Evolutionary conservation across 2,797 vertebrate species (phyloP), one percentile per base, ranked within the genome.

Genomic region (Florisuga fusca): DNA sequence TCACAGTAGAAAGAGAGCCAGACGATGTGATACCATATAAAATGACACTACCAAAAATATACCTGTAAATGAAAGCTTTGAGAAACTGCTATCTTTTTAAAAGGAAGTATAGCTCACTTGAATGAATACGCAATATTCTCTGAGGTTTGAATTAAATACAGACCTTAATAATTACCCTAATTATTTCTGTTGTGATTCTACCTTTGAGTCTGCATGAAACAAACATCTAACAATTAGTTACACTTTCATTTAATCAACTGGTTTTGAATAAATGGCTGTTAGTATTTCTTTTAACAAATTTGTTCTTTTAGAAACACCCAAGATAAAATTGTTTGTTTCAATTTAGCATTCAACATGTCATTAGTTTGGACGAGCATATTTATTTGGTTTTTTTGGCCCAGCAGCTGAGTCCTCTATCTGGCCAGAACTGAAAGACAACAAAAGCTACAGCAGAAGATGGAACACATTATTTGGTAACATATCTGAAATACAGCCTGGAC

Each of bases 141-240:
- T 75, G 79, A 94, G 93, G 86, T 95, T 73, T 66, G 94, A 97
- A 95, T 97, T 96, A 97, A 97, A 96, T 64, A 87, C 96, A 95
- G 94, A 94, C 89, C 87, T 96, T 97, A 97, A 96, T 97, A 97
- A 97, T 97, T 92, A 97, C 96, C 94, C 93, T 95, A 95, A 97
- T 97, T 96, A 96, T 88, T 94, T 97, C 96, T 96, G 96, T 92
- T 96, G 93, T 94, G 95, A 97, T 97, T 97, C 95, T 84, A 97
- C 97, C 97, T 97, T 96, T 96, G 96, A 96, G 83, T 91, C 93
- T 62, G 95, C 89, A 95, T 94, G 97, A 97, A 96, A 97, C 94
- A 97, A 97, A 97, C 89, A 97, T 84, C 88, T 62, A 96, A 96
- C 96, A 94, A 95, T 96, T 95, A 96, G 94, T 82, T 87, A 89